Conservation (phyloP, 1,140 invertebrate genomes). For the Aphis gossypii region DNA sequence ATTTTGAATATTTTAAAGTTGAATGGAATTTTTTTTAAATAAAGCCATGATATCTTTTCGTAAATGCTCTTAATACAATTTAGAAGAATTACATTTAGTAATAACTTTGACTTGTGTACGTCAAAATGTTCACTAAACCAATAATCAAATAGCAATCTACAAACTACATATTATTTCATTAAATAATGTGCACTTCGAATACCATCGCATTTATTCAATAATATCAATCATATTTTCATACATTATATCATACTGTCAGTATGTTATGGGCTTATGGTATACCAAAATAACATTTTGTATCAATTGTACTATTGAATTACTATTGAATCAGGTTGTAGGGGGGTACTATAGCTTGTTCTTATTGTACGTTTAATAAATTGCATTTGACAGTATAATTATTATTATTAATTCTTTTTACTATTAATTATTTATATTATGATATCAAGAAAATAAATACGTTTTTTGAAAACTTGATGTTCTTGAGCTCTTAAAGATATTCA, state of each 20-base stretch:
- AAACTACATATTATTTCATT: neutral
- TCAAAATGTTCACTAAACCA: neutral
- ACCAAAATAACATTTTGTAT: neutral
- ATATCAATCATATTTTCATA: conserved; percentile 3
- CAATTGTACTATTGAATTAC: neutral
- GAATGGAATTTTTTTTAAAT: neutral
- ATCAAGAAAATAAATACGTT: neutral
- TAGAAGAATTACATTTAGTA: neutral
- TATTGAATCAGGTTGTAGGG: neutral
- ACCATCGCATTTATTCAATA: neutral
- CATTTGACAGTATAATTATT: neutral
- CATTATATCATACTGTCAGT: neutral
- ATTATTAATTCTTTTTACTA: neutral
- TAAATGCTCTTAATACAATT: neutral
- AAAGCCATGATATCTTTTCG: neutral
- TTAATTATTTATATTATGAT: neutral
- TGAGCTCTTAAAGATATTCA: neutral
- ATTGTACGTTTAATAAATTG: neutral
- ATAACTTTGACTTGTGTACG: neutral
- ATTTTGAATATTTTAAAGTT: neutral
- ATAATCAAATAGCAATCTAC: neutral
- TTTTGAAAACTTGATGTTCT: neutral
- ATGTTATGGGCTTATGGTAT: neutral
- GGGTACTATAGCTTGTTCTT: neutral
- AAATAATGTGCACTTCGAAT: neutral